phyloP scores from a whole-genome alignment of 2,113 vertebrate species.

The Indri indri region DNA sequence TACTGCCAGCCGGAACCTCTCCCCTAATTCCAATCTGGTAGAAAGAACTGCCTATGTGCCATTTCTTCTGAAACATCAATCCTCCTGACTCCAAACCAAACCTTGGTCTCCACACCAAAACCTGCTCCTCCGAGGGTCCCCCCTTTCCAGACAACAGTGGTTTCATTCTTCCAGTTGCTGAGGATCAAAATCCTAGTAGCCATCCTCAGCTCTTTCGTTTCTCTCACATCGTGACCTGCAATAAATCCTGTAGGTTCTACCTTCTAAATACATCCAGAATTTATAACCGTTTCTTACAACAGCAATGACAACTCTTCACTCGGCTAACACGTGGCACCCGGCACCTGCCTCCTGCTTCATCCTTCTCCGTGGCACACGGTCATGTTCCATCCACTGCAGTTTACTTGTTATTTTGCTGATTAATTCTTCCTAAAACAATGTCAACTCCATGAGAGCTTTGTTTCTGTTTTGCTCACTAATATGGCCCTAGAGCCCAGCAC shows the following conservation, averaged over 20 bases:
- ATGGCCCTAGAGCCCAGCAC: background rate
- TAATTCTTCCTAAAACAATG: background rate
- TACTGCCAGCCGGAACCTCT: too few species aligned
- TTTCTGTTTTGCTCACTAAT: background rate
- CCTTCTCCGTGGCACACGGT: background rate
- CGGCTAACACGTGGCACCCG: background rate
- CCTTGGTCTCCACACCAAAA: background rate
- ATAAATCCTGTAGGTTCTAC: background rate
- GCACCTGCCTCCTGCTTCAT: background rate
- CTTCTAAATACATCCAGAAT: background rate
- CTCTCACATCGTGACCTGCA: background rate
- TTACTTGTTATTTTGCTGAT: too few species aligned
- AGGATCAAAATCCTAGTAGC: background rate
- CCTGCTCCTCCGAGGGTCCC: background rate
- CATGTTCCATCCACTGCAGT: too few species aligned
- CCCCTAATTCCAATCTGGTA: background rate
- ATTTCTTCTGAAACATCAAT: background rate
- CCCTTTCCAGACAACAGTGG: background rate
- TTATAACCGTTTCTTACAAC: background rate
- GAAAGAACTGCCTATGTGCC: background rate
- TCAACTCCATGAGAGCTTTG: background rate
- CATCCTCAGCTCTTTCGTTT: background rate
- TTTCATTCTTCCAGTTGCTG: too few species aligned
- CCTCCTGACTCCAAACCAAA: background rate
- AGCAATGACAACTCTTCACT: background rate